These are phyloP conservation scores for Brenthis daphne DNA, from an alignment of 2,888 invertebrate species.

Conservation along the genomic window DNA sequence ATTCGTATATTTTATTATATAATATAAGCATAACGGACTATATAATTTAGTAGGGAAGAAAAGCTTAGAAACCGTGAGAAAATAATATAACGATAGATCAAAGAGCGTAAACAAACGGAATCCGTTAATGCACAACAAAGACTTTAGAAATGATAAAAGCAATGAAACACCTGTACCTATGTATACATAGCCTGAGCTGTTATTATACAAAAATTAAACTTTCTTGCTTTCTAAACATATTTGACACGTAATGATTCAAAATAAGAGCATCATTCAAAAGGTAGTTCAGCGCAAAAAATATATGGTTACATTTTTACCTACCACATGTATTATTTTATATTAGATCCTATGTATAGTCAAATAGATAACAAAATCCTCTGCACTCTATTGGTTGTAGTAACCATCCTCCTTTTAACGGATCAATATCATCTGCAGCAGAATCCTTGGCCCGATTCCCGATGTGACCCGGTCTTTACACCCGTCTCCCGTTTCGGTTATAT, in stretches of 20 bases:
- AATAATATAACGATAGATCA: not conserved
- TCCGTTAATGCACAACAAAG: not conserved
- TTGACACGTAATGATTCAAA: not conserved
- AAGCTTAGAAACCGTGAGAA: not conserved
- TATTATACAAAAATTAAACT: conserved; percentile 3
- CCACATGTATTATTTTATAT: conserved; percentile 6
- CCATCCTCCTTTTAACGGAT: conserved; percentile 28
- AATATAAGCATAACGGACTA: not conserved
- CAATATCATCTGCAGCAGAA: conserved; percentile 46
- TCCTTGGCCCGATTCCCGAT: conserved; percentile 61
- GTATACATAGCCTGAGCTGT: not conserved
- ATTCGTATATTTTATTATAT: not conserved
- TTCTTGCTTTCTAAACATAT: conserved; percentile 9
- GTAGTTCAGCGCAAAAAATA: conserved; percentile 2
- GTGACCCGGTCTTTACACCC: conserved; percentile 57
- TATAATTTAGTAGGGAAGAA: not conserved
- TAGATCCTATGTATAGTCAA: conserved; percentile 15
- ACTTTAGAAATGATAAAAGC: conserved; percentile 6
- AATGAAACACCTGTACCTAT: conserved; percentile 2
- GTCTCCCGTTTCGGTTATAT: conserved; percentile 38
- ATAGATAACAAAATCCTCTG: conserved; percentile 21
- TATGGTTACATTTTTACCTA: conserved; percentile 9
- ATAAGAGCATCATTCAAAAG: not conserved
- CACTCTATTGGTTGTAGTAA: not conserved
- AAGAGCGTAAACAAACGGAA: not conserved